Conservation (phyloP, 1,140 invertebrate species). For the Parapsyche elsis region DNA sequence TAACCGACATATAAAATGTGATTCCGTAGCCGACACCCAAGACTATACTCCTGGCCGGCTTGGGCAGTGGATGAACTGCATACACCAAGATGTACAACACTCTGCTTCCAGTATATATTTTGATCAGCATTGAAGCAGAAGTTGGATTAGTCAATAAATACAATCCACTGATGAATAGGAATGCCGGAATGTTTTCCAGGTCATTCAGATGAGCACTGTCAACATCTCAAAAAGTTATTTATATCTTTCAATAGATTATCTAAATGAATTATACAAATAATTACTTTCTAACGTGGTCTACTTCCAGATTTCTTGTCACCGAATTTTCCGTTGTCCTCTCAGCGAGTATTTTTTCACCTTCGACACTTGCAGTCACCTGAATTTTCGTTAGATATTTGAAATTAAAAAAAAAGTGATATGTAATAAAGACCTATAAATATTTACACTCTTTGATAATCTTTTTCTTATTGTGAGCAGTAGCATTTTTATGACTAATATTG, state of each 20-base stretch:
- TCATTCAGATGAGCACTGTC: constrained; percentile 78
- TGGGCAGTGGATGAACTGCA: constrained; percentile 63
- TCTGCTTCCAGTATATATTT: constrained; percentile 67
- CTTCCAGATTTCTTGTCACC: constrained; percentile 5
- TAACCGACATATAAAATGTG: constrained; percentile 64
- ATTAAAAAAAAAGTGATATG: no score
- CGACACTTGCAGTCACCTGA: background rate
- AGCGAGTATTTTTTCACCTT: background rate
- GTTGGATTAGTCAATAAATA: constrained; percentile 74
- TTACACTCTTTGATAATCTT: background rate
- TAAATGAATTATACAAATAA: background rate
- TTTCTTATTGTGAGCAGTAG: background rate
- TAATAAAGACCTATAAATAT: no score
- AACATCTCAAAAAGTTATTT: background rate
- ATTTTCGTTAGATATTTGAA: background rate
- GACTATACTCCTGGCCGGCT: constrained; percentile 68
- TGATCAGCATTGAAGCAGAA: constrained; percentile 67
- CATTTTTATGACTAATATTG: background rate
- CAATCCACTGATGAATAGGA: constrained; percentile 71
- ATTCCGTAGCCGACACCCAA: constrained; percentile 62
- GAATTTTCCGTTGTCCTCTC: background rate
- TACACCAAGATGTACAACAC: constrained; percentile 72
- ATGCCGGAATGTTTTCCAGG: constrained; percentile 79
- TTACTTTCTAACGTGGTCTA: constrained; percentile 65
- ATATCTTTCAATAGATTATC: background rate